Percentiles rank a stretch among this genome's conserved stretches.
These are phyloP conservation scores for Rhopalosiphum maidis DNA, from an alignment of 1,140 invertebrate genomes.

Conservation along the genomic window DNA sequence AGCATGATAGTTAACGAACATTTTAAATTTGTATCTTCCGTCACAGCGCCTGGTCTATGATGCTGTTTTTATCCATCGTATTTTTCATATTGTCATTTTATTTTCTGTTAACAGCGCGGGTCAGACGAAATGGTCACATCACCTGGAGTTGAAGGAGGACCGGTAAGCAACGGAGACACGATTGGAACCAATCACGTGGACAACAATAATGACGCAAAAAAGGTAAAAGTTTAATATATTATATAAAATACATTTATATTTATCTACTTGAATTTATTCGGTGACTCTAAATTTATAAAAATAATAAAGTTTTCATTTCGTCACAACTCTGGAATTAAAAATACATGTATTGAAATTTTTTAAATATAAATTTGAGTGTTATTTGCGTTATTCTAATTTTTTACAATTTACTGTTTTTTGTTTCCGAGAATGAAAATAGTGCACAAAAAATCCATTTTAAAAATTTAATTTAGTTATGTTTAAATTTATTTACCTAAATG, in stretches of 20 bases:
- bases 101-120: slow-evolving; percentile 83
- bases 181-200: slow-evolving; percentile 82
- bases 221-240: slow-evolving; percentile 70
- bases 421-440: neutral
- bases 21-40: neutral
- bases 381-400: neutral
- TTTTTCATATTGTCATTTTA: slow-evolving; percentile 57
- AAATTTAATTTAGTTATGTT: neutral
- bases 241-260: neutral
- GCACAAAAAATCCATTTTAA: neutral
- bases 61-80: neutral
- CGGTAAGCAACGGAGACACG: slow-evolving; percentile 90
- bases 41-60: neutral
- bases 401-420: neutral
- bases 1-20: neutral
- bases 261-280: neutral
- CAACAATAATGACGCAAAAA: slow-evolving; percentile 93
- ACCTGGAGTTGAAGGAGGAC: slow-evolving; percentile 75
- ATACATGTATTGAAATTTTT: neutral
- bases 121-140: slow-evolving; percentile 90
- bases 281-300: neutral
- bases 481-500: neutral
- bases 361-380: neutral
- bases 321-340: neutral
- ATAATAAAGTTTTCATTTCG: neutral